phyloP scores from a whole-genome alignment of 2,888 invertebrate species.

The Hydropsyche betteni region DNA sequence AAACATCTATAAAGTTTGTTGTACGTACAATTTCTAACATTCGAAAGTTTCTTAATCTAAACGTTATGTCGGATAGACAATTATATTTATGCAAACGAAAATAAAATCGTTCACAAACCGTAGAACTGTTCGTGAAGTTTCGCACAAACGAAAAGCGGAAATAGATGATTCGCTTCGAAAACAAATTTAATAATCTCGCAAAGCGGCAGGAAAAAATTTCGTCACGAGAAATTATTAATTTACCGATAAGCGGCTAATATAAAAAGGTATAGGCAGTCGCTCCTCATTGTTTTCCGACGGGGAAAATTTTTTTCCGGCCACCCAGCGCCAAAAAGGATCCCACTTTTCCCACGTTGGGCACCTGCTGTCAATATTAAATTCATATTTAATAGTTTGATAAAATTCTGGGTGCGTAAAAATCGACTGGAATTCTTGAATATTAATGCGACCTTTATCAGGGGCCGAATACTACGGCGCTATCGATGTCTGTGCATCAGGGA shows the following conservation, averaged over 20 bases:
- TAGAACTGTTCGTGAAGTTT: background rate
- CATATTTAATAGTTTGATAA: conserved; percentile 50
- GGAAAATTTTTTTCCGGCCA: conserved; percentile 30
- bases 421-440: conserved; percentile 46
- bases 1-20: no score
- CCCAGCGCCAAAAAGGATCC: conserved; percentile 19
- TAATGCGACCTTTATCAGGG: conserved; percentile 37
- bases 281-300: conserved; percentile 30
- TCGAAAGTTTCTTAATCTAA: no score
- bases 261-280: conserved; percentile 6
- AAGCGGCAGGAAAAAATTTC: background rate
- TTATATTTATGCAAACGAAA: background rate
- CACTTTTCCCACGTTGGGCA: conserved; percentile 22
- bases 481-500: background rate
- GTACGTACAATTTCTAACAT: no score
- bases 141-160: background rate
- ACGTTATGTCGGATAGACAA: no score
- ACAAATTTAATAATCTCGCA: conserved; percentile 26
- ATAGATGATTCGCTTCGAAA: conserved; percentile 15
- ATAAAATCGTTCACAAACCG: background rate
- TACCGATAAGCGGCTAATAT: conserved; percentile 28
- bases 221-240: conserved; percentile 25
- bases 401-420: conserved; percentile 48
- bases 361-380: conserved; percentile 49
- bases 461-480: conserved; percentile 16